phyloP scores from a whole-genome alignment of 2,797 vertebrate species.

The Halcyon chelicuti region DNA sequence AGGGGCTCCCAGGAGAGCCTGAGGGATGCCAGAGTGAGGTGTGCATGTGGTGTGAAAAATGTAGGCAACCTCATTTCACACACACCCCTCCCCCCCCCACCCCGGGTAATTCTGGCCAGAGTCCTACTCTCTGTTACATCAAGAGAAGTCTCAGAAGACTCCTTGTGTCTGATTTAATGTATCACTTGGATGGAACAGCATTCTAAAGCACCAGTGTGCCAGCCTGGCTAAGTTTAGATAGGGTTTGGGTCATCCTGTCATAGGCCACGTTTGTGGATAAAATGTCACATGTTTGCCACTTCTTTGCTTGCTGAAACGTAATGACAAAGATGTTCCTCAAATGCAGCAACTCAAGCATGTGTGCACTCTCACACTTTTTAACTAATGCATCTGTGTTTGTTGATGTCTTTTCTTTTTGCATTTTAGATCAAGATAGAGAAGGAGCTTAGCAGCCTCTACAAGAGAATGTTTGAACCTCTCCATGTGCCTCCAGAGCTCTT shows the following conservation, averaged over 20 bases:
- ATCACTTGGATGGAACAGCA: neutral
- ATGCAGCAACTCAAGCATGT: neutral
- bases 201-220: neutral
- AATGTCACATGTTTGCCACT: neutral
- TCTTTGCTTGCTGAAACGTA: neutral
- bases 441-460: conserved; percentile 91
- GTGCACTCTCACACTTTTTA: neutral
- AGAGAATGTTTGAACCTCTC: conserved; percentile 94
- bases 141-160: neutral
- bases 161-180: neutral
- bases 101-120: neutral
- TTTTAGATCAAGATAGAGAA: conserved; percentile 95
- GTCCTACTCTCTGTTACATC: neutral
- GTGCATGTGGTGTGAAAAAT: neutral
- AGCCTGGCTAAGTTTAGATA: neutral
- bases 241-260: neutral
- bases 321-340: neutral
- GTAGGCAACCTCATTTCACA: neutral
- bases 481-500: conserved; percentile 93
- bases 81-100: too few species aligned
- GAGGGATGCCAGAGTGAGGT: neutral
- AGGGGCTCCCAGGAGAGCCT: neutral
- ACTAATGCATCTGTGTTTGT: neutral
- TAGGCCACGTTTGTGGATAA: neutral
- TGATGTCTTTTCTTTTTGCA: neutral